Evolutionary conservation across 2,888 invertebrate species (phyloP).

Genomic region (Steinernema scapterisci): DNA sequence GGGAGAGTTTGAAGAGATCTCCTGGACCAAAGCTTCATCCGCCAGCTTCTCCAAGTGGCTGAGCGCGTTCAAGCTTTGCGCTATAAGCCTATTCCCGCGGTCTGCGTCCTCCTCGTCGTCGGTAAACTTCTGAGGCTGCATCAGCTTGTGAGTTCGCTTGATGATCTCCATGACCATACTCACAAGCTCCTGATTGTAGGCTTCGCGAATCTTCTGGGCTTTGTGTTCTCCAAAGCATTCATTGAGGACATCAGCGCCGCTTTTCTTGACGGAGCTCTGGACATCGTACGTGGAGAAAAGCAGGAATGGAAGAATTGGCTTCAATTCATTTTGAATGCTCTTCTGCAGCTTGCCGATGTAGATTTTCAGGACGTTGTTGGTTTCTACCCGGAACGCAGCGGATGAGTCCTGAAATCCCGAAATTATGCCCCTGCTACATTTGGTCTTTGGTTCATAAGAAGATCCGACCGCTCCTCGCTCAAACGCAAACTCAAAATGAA

Average conservation of each 20-base stretch:
- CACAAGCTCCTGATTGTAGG: constrained; percentile 42
- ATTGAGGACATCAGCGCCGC: constrained; percentile 44
- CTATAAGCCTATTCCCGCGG: constrained; percentile 40
- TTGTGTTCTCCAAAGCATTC: constrained; percentile 51
- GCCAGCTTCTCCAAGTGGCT: neutral
- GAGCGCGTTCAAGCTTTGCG: constrained; percentile 39
- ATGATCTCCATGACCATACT: constrained; percentile 40
- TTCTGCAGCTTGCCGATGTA: constrained; percentile 26
- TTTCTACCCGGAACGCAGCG: neutral
- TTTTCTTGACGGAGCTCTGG: constrained; percentile 36
- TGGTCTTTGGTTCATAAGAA: no score
- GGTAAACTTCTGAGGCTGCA: constrained; percentile 47
- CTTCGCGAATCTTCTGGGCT: constrained; percentile 34
- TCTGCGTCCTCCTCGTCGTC: constrained; percentile 44
- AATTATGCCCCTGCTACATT: neutral
- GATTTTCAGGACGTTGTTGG: constrained; percentile 19
- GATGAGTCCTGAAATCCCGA: constrained; percentile 12
- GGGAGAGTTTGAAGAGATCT: neutral
- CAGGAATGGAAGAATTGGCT: constrained; percentile 40
- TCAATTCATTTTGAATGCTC: constrained; percentile 22
- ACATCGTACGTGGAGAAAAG: constrained; percentile 41
- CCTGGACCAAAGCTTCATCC: neutral
- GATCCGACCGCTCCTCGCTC: no score
- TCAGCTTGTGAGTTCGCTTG: constrained; percentile 41
- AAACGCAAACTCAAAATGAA: no score